Evolutionary conservation across 1,140 invertebrate genomes (phyloP).

Genomic region (Ridgeia piscesae): DNA sequence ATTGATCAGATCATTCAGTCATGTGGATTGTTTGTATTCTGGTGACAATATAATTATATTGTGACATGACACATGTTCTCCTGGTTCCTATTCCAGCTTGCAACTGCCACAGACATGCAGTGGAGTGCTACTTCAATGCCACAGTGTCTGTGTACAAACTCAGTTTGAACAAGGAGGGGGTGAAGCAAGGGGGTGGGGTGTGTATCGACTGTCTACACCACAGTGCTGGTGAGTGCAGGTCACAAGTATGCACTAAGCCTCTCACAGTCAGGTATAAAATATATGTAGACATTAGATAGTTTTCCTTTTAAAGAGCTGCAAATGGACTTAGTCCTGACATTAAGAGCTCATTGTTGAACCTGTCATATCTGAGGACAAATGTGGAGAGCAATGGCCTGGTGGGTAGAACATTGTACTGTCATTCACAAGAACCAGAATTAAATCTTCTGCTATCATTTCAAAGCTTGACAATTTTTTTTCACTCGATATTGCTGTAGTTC

Average conservation of each 20-base stretch:
- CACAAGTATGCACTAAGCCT: too few relatives aligned
- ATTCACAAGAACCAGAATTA: too few relatives aligned
- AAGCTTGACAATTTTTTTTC: constrained; percentile 86
- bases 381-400: not conserved
- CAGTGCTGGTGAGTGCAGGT: constrained; percentile 65
- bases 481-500: constrained; percentile 78
- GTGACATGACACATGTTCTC: not conserved
- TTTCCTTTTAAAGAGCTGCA: too few relatives aligned
- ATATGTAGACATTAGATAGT: too few relatives aligned
- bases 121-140: constrained; percentile 80
- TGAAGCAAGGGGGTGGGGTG: constrained; percentile 82
- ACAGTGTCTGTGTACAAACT: constrained; percentile 49
- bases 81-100: constrained; percentile 49
- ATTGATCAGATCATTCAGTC: too few relatives aligned
- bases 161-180: constrained; percentile 72
- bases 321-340: too few relatives aligned
- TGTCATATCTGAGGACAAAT: too few relatives aligned
- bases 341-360: too few relatives aligned
- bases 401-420: not conserved
- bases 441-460: not conserved
- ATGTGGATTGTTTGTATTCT: too few relatives aligned
- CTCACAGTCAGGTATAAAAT: too few relatives aligned
- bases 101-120: constrained; percentile 97
- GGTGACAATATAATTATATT: too few relatives aligned
- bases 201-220: constrained; percentile 91